Conservation (phyloP, 2,888 invertebrate genomes). For the Acrobasis repandana region DNA sequence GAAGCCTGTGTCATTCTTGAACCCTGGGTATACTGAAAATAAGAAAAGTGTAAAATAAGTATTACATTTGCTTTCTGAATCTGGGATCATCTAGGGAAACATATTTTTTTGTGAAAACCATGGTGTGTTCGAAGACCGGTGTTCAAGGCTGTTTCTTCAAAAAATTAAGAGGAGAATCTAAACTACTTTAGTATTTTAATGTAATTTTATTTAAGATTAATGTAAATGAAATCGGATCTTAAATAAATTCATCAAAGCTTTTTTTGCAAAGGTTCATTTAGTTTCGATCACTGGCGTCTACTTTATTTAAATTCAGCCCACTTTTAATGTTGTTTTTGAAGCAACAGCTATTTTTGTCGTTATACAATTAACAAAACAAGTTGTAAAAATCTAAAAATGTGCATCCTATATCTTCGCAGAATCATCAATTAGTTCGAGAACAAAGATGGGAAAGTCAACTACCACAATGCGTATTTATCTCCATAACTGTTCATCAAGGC, state of each 20-base stretch:
- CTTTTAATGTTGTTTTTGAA: no score
- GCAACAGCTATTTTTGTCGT: no score
- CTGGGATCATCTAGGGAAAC: no score
- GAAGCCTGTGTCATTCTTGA: constrained; percentile 78
- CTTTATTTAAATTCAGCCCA: no score
- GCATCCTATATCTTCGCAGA: not conserved
- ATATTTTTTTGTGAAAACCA: no score
- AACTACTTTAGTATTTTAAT: no score
- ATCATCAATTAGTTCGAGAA: not conserved
- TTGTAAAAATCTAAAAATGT: not conserved
- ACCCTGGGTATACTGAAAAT: constrained; percentile 74
- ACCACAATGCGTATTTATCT: constrained; percentile 5
- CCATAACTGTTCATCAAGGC: constrained; percentile 1
- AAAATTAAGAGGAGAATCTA: not conserved
- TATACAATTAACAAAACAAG: not conserved
- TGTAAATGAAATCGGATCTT: no score
- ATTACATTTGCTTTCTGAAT: not conserved
- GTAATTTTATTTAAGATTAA: no score
- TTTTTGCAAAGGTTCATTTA: no score
- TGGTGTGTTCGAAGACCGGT: no score
- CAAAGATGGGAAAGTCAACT: not conserved
- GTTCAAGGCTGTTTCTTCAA: not conserved
- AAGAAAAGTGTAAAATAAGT: constrained; percentile 1
- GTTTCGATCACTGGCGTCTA: no score
- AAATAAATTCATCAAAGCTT: no score